Evolutionary conservation across 64 coral and sea anemone genomes (phyloP).

Genomic region (Porites lutea): DNA sequence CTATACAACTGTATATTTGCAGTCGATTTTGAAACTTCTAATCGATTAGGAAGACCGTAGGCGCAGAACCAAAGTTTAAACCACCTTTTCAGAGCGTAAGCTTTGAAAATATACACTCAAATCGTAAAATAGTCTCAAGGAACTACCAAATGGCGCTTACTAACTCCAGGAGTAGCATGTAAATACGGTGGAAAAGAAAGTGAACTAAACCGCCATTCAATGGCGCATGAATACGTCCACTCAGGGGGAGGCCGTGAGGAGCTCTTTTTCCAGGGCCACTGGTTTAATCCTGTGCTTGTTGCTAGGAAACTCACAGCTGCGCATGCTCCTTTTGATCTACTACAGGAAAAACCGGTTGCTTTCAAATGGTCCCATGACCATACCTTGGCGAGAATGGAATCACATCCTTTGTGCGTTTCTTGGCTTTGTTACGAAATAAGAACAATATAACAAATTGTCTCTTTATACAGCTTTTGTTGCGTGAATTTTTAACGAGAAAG

Average conservation of each 20-base stretch:
- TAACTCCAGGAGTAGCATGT: constrained; percentile 16
- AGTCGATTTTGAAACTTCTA: constrained; percentile 36
- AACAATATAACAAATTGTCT: constrained; percentile 16
- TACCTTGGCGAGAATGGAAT: constrained; percentile 14
- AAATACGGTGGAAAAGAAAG: constrained; percentile 34
- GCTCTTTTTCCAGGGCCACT: constrained; percentile 10
- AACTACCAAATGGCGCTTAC: constrained; percentile 40
- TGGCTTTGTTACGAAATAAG: constrained; percentile 27
- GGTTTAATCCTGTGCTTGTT: not conserved
- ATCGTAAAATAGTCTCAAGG: not conserved
- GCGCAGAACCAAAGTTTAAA: not conserved
- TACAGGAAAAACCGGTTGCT: constrained; percentile 54
- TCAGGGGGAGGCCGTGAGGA: constrained; percentile 36
- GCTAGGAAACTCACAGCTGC: constrained; percentile 4
- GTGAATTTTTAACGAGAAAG: not conserved
- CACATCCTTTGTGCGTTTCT: constrained; percentile 14
- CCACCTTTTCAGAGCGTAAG: not conserved
- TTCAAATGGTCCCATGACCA: constrained; percentile 26
- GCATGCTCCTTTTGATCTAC: not conserved
- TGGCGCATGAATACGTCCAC: constrained; percentile 19
- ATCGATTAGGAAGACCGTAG: constrained; percentile 2
- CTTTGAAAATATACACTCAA: not conserved
- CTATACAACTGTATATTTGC: not conserved
- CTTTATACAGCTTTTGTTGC: not conserved
- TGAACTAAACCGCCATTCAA: constrained; percentile 42